Evolutionary conservation across 2,888 invertebrate genomes (phyloP), one percentile per base, ranked within the genome.

Genomic region (Trisateles emortualis): DNA sequence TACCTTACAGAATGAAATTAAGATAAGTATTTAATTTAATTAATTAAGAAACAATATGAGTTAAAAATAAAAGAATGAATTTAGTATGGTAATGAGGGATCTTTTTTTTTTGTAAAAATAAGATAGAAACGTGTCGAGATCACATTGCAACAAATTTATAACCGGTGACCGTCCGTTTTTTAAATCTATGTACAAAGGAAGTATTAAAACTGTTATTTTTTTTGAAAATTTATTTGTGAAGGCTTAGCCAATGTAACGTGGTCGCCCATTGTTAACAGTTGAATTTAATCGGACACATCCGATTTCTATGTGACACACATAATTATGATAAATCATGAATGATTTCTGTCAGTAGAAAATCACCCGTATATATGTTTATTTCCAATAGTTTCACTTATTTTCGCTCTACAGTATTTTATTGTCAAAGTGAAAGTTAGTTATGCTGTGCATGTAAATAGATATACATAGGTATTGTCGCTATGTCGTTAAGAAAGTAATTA

Each of bases 221-320:
- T 2, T 22, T 3, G 2, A 22, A 22, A 22, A 22, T 22, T 3
- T 22, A 5, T 22, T 22, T 22, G 22, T 22, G 5, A 22, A 22
- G 22, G 22, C 3, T 22, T 22, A 22, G 22, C 22, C 22, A 22
- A 22, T 22, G 22, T 22, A 5, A 22, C 22, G 76, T 77, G 73
- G 78, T 62, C 69, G 59, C 44, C 40, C 5, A 22, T 22, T 22
- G 22, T 22, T 52, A 59, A 61, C 24, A 10, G 11, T 22, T 39
- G 67, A 66, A 67, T 64, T 72, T 75, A 76, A 79, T 78, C 67
- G 70, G 62, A 70, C 72, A 66, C 72, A 78, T 83, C 83, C 78
- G 75, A 81, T 75, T 71, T 73, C 22, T 3, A 3, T 22, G 2
- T 5, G 2, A 22, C 22, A 22, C 22, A 22, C 22, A 22, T 22